Evolutionary conservation across 2,888 invertebrate species (phyloP).

Genomic region (Nomada goodeniana): DNA sequence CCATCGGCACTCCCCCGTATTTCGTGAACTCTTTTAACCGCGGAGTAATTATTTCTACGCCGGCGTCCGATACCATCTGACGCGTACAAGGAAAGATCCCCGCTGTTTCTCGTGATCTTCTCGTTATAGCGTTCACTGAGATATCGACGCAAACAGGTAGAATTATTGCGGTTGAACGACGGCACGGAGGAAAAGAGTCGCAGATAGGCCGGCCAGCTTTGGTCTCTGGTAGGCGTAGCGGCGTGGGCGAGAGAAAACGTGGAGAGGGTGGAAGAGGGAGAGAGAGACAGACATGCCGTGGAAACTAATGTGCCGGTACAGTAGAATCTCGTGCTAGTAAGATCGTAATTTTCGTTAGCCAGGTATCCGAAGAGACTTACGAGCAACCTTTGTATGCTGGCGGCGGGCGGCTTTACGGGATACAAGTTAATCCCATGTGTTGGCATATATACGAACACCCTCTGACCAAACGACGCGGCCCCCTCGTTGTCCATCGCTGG

Average conservation of each 20-base stretch:
- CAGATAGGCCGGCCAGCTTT: constrained; percentile 64
- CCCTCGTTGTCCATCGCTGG: constrained; percentile 33
- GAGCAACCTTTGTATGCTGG: constrained; percentile 78
- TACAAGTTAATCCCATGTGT: constrained; percentile 82
- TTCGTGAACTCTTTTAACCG: constrained; percentile 21
- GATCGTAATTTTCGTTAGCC: constrained; percentile 81
- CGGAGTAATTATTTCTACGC: constrained; percentile 45
- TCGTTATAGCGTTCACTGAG: constrained; percentile 63
- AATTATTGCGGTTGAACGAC: constrained; percentile 67
- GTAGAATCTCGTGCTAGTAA: constrained; percentile 74
- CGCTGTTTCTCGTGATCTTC: constrained; percentile 53
- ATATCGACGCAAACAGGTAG: constrained; percentile 68
- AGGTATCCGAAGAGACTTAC: constrained; percentile 80
- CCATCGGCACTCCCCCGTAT: background rate
- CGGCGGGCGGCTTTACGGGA: constrained; percentile 76
- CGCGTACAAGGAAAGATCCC: constrained; percentile 32
- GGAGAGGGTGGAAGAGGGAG: constrained; percentile 52
- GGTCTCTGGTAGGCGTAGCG: constrained; percentile 68
- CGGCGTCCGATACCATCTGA: constrained; percentile 28
- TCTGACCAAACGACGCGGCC: constrained; percentile 56
- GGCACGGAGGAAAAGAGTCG: constrained; percentile 39
- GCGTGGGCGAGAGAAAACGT: constrained; percentile 72
- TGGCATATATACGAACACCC: constrained; percentile 71
- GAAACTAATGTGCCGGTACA: constrained; percentile 68
- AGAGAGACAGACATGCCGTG: constrained; percentile 57